These are phyloP conservation scores for Brachycybe producta DNA, from an alignment of 2,888 invertebrate species.

Conservation along the genomic window DNA sequence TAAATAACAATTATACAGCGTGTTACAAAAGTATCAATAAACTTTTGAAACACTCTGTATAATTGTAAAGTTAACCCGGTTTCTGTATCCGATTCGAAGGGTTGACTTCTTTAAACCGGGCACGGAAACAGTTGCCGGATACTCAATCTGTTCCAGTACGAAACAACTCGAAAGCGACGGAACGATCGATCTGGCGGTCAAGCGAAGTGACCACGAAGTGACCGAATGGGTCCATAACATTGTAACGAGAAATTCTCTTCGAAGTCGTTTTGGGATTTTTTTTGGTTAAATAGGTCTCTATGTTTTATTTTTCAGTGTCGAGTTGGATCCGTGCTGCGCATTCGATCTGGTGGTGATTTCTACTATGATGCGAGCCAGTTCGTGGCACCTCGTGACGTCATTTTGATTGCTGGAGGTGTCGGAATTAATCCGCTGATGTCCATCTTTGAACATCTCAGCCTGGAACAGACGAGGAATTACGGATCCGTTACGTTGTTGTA, in stretches of 20 bases:
- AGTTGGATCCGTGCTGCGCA: constrained; percentile 29
- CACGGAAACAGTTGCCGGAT: constrained; percentile 35
- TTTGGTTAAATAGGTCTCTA: neutral
- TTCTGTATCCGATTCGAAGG: constrained; percentile 32
- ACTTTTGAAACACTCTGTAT: neutral
- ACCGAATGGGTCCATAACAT: constrained; percentile 36
- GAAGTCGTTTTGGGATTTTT: too few species aligned
- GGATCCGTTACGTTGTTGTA: neutral
- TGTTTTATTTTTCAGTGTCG: constrained; percentile 29
- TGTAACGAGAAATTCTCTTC: too few species aligned
- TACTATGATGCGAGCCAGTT: constrained; percentile 27
- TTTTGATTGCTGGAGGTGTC: constrained; percentile 38
- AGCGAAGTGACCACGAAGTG: constrained; percentile 34
- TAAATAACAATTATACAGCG: neutral
- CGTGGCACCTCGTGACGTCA: too few species aligned
- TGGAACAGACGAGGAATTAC: constrained; percentile 28
- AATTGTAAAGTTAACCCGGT: too few species aligned
- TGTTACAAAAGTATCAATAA: neutral
- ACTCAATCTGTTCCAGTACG: constrained; percentile 36
- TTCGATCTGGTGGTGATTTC: constrained; percentile 37
- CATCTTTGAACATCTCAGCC: too few species aligned
- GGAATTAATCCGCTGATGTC: constrained; percentile 38
- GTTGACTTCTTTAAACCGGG: constrained; percentile 37
- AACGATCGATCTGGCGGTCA: constrained; percentile 33
- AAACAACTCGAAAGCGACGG: constrained; percentile 26